Percentiles rank a stretch among this genome's conserved stretches.
These are phyloP conservation scores for Siniperca knerii DNA, from an alignment of 2,113 vertebrate species.

Conservation along the genomic window DNA sequence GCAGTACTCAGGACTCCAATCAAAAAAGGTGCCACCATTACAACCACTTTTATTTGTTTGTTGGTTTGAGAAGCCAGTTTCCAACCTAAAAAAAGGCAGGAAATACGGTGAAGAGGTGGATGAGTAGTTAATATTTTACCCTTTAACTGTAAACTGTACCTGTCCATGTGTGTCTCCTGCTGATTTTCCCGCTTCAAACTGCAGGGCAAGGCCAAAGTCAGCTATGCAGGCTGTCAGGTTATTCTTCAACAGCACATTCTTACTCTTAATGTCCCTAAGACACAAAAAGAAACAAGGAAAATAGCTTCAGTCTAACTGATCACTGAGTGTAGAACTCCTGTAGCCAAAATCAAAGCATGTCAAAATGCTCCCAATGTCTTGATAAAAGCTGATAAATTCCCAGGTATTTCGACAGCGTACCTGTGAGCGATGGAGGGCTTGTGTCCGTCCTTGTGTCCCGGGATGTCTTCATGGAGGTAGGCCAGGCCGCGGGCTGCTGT, in stretches of 20 bases:
- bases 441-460: conserved; percentile 95
- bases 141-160: conserved; percentile 68
- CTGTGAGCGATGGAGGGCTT: conserved; percentile 97
- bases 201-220: conserved; percentile 96
- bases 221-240: conserved; percentile 96
- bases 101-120: background rate
- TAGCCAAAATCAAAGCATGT: no score
- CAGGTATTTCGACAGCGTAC: conserved; percentile 65
- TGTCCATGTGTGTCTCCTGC: conserved; percentile 97
- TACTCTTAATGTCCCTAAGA: conserved; percentile 97
- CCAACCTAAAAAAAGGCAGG: background rate
- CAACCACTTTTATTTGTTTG: background rate
- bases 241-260: conserved; percentile 96
- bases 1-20: background rate
- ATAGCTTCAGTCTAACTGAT: background rate
- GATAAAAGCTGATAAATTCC: background rate
- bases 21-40: background rate
- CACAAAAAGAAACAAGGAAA: background rate
- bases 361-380: background rate
- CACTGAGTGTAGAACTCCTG: background rate
- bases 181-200: conserved; percentile 98
- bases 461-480: conserved; percentile 98
- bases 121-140: background rate
- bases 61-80: background rate
- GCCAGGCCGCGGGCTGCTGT: conserved; percentile 94